These are phyloP conservation scores for Venturia canescens DNA, from an alignment of 1,140 invertebrate genomes.

Conservation along the genomic window DNA sequence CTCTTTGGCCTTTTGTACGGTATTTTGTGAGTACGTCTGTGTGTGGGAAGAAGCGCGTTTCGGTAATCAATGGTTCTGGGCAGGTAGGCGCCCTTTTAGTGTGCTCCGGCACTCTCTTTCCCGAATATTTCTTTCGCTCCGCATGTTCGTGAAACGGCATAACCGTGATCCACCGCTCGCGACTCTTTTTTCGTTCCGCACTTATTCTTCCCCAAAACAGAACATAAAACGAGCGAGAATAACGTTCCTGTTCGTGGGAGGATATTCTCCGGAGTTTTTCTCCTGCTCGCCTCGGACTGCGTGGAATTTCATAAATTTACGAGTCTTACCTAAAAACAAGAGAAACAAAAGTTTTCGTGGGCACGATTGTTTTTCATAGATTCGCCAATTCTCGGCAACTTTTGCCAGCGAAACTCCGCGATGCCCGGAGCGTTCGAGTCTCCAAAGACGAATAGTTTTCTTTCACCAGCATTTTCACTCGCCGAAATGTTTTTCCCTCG, in stretches of 20 bases:
- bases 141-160: conserved; percentile 1
- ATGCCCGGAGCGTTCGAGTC: no score
- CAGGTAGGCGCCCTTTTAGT: conserved; percentile 74
- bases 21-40: conserved; percentile 62
- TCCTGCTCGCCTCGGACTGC: background rate
- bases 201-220: conserved; percentile 1
- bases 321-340: no score
- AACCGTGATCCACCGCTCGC: conserved; percentile 6
- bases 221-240: background rate
- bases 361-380: no score
- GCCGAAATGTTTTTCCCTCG: background rate
- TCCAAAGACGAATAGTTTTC: no score
- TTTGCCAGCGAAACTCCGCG: no score
- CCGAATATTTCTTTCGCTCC: conserved; percentile 41
- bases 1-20: conserved; percentile 26
- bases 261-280: background rate
- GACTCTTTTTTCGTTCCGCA: background rate
- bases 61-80: conserved; percentile 75
- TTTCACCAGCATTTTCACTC: background rate
- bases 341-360: no score
- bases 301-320: background rate
- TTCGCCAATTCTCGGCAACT: no score
- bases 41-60: conserved; percentile 73
- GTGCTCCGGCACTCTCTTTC: conserved; percentile 53
- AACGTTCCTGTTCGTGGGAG: background rate